A percentile compares a stretch with the other conserved stretches of the same genome.
phyloP scores from a whole-genome alignment of 2,113 vertebrate genomes.

The Eptesicus fuscus region DNA sequence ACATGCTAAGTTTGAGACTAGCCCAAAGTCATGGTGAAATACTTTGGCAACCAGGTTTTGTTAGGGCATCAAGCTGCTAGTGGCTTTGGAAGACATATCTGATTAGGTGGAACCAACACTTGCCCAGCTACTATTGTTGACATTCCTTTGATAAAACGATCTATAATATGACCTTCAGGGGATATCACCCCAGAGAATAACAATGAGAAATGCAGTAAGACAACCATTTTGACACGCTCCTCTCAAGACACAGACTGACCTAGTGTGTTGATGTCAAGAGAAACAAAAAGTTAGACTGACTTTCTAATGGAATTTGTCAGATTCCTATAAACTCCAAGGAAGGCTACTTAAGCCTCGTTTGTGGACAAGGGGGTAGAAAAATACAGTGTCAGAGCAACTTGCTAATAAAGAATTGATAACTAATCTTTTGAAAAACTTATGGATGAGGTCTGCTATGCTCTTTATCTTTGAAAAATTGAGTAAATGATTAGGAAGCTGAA shows the following conservation, averaged over 20 bases:
- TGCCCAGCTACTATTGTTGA: conserved; percentile 11
- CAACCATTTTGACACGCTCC: conserved; percentile 26
- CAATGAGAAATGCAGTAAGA: conserved; percentile 39
- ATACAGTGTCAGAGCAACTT: not conserved
- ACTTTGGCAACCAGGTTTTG: not conserved
- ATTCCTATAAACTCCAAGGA: not conserved
- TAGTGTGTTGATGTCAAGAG: not conserved
- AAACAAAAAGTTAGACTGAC: conserved; percentile 26
- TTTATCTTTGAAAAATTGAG: not conserved
- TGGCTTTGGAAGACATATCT: conserved; percentile 32
- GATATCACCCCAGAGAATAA: not conserved
- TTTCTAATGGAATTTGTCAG: conserved; percentile 52
- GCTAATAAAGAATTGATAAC: not conserved
- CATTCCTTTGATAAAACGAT: conserved; percentile 35
- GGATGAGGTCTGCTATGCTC: not conserved
- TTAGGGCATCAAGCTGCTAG: conserved; percentile 23
- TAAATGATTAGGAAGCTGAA: not conserved
- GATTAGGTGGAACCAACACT: conserved; percentile 48
- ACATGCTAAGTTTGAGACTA: not conserved
- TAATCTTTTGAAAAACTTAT: not conserved
- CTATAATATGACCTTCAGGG: conserved; percentile 33
- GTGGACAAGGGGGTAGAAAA: not conserved
- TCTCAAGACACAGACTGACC: conserved; percentile 22
- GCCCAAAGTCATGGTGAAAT: not conserved
- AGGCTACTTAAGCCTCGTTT: not conserved